These are phyloP conservation scores for Hetaerina americana DNA, from an alignment of 1,140 invertebrate genomes.

Conservation along the genomic window DNA sequence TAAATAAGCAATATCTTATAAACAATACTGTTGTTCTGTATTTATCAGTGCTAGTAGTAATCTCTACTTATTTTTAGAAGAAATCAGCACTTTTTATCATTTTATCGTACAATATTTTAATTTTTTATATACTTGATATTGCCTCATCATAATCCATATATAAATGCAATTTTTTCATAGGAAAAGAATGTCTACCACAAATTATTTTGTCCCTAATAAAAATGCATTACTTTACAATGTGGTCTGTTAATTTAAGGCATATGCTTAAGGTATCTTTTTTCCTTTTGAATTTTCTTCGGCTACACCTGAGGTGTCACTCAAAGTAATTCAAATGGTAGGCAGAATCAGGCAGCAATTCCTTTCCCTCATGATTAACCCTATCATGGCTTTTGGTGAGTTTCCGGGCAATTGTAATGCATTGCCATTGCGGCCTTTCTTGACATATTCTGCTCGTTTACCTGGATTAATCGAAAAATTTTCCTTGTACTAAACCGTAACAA, in stretches of 20 bases:
- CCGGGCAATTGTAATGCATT: no score
- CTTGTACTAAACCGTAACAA: not conserved
- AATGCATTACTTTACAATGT: not conserved
- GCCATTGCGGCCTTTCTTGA: not conserved
- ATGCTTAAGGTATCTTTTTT: not conserved
- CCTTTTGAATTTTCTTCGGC: not conserved
- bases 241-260: not conserved
- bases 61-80: not conserved
- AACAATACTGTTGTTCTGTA: not conserved
- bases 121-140: not conserved
- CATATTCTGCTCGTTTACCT: not conserved
- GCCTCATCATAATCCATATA: not conserved
- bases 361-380: not conserved
- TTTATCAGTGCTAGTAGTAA: not conserved
- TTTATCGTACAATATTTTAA: not conserved
- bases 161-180: not conserved
- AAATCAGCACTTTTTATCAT: not conserved
- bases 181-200: not conserved
- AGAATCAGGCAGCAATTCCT: not conserved
- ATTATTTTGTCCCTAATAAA: not conserved
- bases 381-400: not conserved
- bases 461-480: not conserved
- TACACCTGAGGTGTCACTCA: not conserved
- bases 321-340: not conserved
- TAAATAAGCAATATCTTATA: not conserved